These are phyloP conservation scores for Aleiodes alternator DNA, from an alignment of 2,888 invertebrate species.

Conservation along the genomic window DNA sequence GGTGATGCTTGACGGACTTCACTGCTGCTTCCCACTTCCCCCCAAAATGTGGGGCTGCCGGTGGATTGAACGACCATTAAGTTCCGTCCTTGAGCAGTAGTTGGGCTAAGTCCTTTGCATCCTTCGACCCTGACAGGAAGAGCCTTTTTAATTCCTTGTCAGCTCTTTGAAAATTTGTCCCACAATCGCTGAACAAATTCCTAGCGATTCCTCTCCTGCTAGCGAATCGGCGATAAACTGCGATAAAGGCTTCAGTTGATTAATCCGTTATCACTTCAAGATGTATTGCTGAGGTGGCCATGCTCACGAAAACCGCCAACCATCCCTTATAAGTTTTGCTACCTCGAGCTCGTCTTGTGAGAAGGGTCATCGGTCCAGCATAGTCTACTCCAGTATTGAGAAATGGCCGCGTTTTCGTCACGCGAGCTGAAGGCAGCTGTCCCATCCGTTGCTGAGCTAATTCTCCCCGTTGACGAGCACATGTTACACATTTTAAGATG, in stretches of 20 bases:
- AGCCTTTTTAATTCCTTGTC: constrained; percentile 38
- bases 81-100: constrained; percentile 53
- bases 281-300: too few relatives aligned
- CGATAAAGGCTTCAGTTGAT: constrained; percentile 1
- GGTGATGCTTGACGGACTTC: constrained; percentile 59
- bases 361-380: constrained; percentile 33
- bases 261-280: too few relatives aligned
- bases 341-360: constrained; percentile 15
- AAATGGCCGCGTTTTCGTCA: constrained; percentile 34
- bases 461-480: too few relatives aligned
- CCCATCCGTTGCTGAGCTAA: constrained; percentile 48
- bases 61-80: constrained; percentile 60
- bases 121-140: not conserved
- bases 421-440: constrained; percentile 26
- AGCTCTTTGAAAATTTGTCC: constrained; percentile 18
- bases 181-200: constrained; percentile 21
- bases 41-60: constrained; percentile 60
- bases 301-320: too few relatives aligned
- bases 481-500: too few relatives aligned
- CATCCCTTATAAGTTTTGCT: constrained; percentile 37
- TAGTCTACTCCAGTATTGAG: constrained; percentile 36
- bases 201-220: not conserved
- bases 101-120: not conserved
- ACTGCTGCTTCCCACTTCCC: constrained; percentile 63
- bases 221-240: constrained; percentile 13